phyloP scores from a whole-genome alignment of 2,797 vertebrate species.

The Taenioides sp. region DNA sequence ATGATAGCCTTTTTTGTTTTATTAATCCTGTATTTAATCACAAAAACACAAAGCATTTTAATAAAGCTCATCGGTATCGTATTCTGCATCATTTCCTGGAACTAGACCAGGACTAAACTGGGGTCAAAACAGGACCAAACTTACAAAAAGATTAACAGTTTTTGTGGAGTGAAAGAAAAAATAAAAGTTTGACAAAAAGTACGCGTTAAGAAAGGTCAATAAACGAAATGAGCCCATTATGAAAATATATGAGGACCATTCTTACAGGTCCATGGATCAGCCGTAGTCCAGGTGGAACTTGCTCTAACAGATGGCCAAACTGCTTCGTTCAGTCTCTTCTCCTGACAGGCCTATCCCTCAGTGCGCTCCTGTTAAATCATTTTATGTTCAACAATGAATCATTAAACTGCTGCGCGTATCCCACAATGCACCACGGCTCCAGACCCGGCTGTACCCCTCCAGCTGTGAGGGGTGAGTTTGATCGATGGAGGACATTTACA shows the following conservation, averaged over 20 bases:
- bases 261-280: no score
- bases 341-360: conserved; percentile 46
- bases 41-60: no score
- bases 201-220: no score
- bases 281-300: neutral
- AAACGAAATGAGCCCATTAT: no score
- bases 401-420: conserved; percentile 32
- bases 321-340: neutral
- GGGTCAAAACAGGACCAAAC: neutral
- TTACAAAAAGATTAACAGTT: no score
- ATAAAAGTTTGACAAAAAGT: no score
- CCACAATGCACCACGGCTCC: conserved; percentile 21
- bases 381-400: conserved; percentile 24
- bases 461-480: conserved; percentile 1
- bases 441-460: conserved; percentile 17
- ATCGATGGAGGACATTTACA: conserved; percentile 6
- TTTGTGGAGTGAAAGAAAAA: neutral
- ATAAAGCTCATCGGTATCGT: no score
- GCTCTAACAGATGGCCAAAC: conserved; percentile 22
- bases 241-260: neutral
- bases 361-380: conserved; percentile 24
- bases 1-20: no score
- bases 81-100: neutral
- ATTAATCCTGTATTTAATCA: no score
- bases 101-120: neutral